Conservation (phyloP, 2,797 vertebrate species). For the Malacoraja senta region DNA sequence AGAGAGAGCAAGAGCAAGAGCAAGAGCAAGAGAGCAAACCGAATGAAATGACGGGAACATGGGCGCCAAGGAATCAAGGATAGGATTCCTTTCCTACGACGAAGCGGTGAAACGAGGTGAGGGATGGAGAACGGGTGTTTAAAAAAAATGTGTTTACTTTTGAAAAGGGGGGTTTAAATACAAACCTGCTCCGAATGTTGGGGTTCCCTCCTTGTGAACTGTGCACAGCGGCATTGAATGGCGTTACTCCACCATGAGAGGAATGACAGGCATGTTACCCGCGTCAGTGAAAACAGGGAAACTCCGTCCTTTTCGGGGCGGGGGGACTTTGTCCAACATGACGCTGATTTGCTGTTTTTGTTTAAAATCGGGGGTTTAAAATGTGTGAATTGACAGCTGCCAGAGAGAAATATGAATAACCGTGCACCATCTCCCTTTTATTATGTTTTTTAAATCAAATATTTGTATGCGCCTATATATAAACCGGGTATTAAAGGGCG, state of each 20-base stretch:
- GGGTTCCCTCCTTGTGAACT: not conserved
- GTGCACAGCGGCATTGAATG: not conserved
- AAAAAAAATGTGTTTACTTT: not conserved
- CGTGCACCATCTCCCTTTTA: not conserved
- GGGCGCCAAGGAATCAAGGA: conserved; percentile 97
- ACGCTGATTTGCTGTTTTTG: conserved; percentile 28
- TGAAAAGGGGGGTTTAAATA: not conserved
- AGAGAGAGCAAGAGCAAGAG: not conserved
- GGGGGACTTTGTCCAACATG: not conserved
- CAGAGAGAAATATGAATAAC: not conserved
- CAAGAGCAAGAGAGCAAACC: no score
- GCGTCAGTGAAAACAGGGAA: not conserved
- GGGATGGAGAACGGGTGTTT: conserved; percentile 45
- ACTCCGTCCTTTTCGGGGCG: not conserved
- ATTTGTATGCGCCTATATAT: not conserved
- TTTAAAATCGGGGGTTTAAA: conserved; percentile 8
- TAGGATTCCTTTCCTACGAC: conserved; percentile 93
- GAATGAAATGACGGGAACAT: conserved; percentile 82
- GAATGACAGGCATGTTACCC: not conserved
- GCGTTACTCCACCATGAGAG: not conserved
- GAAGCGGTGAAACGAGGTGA: conserved; percentile 89
- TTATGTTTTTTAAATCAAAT: not conserved
- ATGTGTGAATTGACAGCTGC: not conserved
- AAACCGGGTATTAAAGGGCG: not conserved
- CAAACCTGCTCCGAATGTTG: not conserved